Evolutionary conservation across 2,113 vertebrate genomes (phyloP).

Genomic region (human (Homo sapiens)): DNA sequence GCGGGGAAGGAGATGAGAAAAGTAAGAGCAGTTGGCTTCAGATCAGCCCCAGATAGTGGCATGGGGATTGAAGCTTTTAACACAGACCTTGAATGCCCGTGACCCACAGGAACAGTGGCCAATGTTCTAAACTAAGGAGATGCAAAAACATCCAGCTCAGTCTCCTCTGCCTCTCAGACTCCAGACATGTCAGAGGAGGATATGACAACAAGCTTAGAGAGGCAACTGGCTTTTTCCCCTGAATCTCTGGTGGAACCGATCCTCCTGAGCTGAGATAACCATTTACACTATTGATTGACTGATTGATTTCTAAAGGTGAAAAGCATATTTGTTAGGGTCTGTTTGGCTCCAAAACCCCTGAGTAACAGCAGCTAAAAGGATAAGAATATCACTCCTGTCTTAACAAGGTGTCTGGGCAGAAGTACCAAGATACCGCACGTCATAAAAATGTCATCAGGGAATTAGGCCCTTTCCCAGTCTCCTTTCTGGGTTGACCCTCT

Average conservation of each 20-base stretch:
- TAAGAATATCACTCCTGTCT: not conserved
- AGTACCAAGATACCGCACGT: not conserved
- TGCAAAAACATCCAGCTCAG: not conserved
- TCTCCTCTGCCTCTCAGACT: not conserved
- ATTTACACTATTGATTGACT: accelerated
- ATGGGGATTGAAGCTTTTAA: constrained; percentile 40
- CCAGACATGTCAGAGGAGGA: accelerated
- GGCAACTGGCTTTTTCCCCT: not conserved
- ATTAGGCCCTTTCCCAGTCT: no score
- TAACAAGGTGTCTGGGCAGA: not conserved
- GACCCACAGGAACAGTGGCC: constrained; percentile 4
- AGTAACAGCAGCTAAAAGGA: not conserved
- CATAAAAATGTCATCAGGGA: not conserved
- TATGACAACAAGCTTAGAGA: not conserved
- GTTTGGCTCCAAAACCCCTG: not conserved
- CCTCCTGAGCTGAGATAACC: not conserved
- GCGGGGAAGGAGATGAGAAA: constrained; percentile 41
- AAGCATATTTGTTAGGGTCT: not conserved
- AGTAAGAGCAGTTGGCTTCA: constrained; percentile 41
- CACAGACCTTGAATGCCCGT: not conserved
- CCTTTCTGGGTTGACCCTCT: not conserved
- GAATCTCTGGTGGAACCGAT: not conserved
- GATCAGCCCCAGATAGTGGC: not conserved
- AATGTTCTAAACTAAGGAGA: not conserved
- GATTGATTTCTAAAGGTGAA: not conserved